Percentiles rank a stretch among this genome's conserved stretches.
These are phyloP conservation scores for Corynorhinus townsendii DNA, from an alignment of 2,113 vertebrate species.

Conservation along the genomic window DNA sequence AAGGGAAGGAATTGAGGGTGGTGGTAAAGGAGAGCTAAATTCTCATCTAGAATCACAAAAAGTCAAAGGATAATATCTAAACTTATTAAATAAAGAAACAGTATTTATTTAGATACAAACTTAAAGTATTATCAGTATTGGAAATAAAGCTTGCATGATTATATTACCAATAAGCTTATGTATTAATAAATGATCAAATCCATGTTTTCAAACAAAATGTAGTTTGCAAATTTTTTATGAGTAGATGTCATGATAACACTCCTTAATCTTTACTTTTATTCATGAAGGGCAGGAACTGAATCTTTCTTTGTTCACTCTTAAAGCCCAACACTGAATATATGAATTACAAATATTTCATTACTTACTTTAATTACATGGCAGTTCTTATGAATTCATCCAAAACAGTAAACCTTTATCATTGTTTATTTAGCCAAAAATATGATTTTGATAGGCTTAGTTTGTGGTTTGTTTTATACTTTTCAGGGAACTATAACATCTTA, in stretches of 20 bases:
- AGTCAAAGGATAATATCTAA: background rate
- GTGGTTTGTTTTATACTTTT: background rate
- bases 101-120: background rate
- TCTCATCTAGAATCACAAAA: background rate
- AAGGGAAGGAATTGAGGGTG: background rate
- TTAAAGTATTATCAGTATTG: background rate
- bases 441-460: background rate
- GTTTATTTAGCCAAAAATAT: background rate
- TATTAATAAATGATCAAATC: background rate
- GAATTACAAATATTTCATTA: conserved; percentile 13
- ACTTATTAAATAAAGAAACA: background rate
- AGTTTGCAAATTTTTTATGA: background rate
- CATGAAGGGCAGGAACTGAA: background rate
- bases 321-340: conserved; percentile 24
- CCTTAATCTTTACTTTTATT: background rate
- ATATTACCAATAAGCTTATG: background rate
- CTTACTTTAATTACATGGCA: conserved; percentile 26
- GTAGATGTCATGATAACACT: background rate
- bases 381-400: conserved; percentile 44
- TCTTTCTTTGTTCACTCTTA: conserved; percentile 29
- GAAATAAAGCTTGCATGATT: background rate
- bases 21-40: background rate
- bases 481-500: background rate
- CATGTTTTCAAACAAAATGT: background rate
- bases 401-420: background rate